Base-by-base conservation (phyloP, 2,113 vertebrate species). In the Rafetus swinhoei region DNA sequence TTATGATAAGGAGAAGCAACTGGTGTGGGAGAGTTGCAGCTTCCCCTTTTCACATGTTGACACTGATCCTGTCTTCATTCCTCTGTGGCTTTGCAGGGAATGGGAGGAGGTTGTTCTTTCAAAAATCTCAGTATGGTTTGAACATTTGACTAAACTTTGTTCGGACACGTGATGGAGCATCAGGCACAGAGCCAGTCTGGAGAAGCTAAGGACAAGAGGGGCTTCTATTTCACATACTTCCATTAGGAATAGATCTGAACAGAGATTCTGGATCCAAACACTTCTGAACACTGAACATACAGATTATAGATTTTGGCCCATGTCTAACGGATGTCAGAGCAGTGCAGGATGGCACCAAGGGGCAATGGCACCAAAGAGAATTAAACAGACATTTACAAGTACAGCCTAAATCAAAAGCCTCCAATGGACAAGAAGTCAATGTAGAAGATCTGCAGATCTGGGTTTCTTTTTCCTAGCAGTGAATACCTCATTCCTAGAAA, bases 181-280 rank as follows among this genome's bases (percentile, higher is more conserved):
- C 45, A 35, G 54, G 50, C 1, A 0, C 1, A 53, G 65, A 55
- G 53, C 29, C 0, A 0, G 45, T 1, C 0, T 0, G 0, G 29
- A 3, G 79, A 69, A 25, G 32, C 24, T 2, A 15, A 69, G 57
- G 80, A 18, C 35, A 60, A 25, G 35, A 45, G n/a, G 32, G 80
- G 86, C 45, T 52, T 74, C 62, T 69, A 6, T 5, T n/a, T 10
- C 5, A 55, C 8, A 2, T 2, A 16, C n/a, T 74, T 81, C 72
- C 74, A 60, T 25, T 14, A 55, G 65, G n/a, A 84, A 29, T 81
- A 65, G 65, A n/a, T 55, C 56, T 89, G 25, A 65, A n/a, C 39
- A 0, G 0, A 84, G 18, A 27, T 25, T 80, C 2, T 11, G 62
- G 81, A 54, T 35, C 21, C 0, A 0, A 45, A 55, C 35, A 21